Conservation (phyloP, 2,113 vertebrate species). For the Gulo gulo region DNA sequence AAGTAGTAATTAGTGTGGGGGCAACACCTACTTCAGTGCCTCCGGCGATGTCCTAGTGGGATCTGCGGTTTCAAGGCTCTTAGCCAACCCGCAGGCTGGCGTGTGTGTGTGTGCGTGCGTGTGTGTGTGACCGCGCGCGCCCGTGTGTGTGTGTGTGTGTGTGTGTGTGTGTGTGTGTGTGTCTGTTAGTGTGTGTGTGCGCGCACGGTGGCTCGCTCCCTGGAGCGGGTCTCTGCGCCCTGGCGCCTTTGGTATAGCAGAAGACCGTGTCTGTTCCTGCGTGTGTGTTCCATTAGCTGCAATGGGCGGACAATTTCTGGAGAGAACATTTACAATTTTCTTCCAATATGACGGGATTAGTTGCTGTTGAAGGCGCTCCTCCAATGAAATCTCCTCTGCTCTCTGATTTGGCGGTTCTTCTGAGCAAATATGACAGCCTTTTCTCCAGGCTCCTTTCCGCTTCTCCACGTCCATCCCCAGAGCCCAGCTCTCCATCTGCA, state of each 20-base stretch:
- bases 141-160: not conserved
- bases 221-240: not conserved
- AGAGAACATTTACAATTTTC: slow-evolving; percentile 82
- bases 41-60: not conserved
- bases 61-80: slow-evolving; percentile 27
- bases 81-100: slow-evolving; percentile 41
- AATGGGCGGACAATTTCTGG: slow-evolving; percentile 81
- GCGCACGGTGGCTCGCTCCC: not conserved
- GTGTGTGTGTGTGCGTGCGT: not conserved
- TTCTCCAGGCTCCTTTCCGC: slow-evolving; percentile 75
- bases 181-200: not conserved
- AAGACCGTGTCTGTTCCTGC: slow-evolving; percentile 7
- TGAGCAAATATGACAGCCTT: slow-evolving; percentile 82
- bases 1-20: slow-evolving; percentile 3
- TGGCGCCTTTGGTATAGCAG: not conserved
- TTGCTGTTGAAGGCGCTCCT: slow-evolving; percentile 78
- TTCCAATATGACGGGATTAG: slow-evolving; percentile 82
- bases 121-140: not conserved
- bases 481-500: slow-evolving; percentile 66
- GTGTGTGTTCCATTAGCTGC: slow-evolving; percentile 78
- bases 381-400: slow-evolving; percentile 83
- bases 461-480: slow-evolving; percentile 39
- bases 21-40: not conserved
- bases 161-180: not conserved
- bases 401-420: slow-evolving; percentile 84